phyloP scores from a whole-genome alignment of 2,888 invertebrate species.

The Chymomyza amoena region DNA sequence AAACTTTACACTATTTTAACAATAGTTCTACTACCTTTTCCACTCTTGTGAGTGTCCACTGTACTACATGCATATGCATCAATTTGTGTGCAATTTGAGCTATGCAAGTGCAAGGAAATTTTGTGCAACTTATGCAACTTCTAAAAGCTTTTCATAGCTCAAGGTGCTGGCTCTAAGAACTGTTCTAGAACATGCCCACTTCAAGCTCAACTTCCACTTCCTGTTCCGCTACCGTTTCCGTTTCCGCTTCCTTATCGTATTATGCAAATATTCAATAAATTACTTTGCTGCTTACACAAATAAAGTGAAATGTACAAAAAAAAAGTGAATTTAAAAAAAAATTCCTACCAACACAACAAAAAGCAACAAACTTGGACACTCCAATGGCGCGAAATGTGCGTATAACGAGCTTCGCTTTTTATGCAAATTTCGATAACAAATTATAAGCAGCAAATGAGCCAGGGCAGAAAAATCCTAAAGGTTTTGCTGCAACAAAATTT shows the following conservation, averaged over 20 bases:
- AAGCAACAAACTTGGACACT: not conserved
- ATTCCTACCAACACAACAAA: not conserved
- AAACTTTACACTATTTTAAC: too few relatives aligned
- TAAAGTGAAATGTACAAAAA: slow-evolving; percentile 4
- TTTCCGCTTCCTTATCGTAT: slow-evolving; percentile 17
- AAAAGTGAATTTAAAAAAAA: not conserved
- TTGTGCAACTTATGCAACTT: not conserved
- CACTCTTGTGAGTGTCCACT: not conserved
- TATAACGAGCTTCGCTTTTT: slow-evolving; percentile 54
- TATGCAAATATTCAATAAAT: slow-evolving; percentile 50
- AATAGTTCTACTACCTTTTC: not conserved
- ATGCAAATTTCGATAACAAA: slow-evolving; percentile 52
- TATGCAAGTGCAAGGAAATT: not conserved
- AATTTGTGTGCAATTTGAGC: not conserved
- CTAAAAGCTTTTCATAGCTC: not conserved
- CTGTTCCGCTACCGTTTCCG: not conserved
- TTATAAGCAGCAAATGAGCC: slow-evolving; percentile 55
- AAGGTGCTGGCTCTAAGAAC: not conserved
- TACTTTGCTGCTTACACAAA: slow-evolving; percentile 21
- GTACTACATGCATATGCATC: not conserved
- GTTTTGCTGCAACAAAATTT: slow-evolving; percentile 23
- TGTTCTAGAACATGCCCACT: not conserved
- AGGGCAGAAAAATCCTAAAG: slow-evolving; percentile 15
- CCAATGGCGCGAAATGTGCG: slow-evolving; percentile 55
- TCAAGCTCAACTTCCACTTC: not conserved